Percentiles rank a stretch among this genome's conserved stretches.
phyloP scores from a whole-genome alignment of 2,888 invertebrate species.

The Eupithecia subumbrata region DNA sequence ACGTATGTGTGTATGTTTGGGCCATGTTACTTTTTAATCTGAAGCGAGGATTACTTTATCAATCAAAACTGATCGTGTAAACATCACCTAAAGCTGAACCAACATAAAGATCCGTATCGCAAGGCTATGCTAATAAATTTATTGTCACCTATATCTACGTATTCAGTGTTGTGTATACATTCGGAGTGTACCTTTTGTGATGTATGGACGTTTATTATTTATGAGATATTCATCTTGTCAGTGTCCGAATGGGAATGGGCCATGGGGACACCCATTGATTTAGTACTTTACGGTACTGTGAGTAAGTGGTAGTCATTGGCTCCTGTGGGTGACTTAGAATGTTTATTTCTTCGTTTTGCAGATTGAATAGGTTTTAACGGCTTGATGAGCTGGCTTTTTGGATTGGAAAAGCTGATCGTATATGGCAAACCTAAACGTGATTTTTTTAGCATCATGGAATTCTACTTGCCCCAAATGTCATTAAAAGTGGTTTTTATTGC shows the following conservation, averaged over 20 bases:
- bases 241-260: slow-evolving; percentile 38
- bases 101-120: slow-evolving; percentile 53
- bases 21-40: background rate
- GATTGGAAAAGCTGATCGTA: background rate
- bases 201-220: slow-evolving; percentile 55
- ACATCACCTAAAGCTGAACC: slow-evolving; percentile 22
- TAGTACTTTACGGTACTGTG: background rate
- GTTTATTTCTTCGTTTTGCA: background rate
- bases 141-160: slow-evolving; percentile 48
- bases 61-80: slow-evolving; percentile 36
- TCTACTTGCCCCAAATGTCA: background rate
- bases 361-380: background rate
- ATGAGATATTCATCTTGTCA: slow-evolving; percentile 44
- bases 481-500: background rate
- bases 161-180: slow-evolving; percentile 53
- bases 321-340: background rate
- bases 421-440: background rate
- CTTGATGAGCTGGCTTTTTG: background rate
- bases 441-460: background rate
- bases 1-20: background rate
- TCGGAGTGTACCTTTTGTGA: slow-evolving; percentile 50
- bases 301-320: background rate
- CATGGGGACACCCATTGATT: slow-evolving; percentile 38
- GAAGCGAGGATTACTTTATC: slow-evolving; percentile 7
- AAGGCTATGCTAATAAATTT: slow-evolving; percentile 70